Evolutionary conservation across 92 coral and sea anemone genomes (phyloP).

Genomic region (Epizoanthus ramosus): DNA sequence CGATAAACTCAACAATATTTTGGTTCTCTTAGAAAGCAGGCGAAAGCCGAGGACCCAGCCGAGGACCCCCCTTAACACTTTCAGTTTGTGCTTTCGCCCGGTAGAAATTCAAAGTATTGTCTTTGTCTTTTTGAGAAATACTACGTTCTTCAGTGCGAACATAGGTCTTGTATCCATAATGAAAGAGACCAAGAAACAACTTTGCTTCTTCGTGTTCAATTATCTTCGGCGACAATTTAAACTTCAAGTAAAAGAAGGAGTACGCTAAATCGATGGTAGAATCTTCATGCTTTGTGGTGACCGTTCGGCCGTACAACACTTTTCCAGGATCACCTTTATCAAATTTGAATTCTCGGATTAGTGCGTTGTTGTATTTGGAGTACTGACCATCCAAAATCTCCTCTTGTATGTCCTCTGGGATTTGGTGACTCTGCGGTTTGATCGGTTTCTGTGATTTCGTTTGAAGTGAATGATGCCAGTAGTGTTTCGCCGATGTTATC

Average conservation of each 20-base stretch:
- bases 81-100: too few relatives aligned
- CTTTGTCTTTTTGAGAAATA: constrained; percentile 24
- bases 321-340: constrained; percentile 41
- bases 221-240: constrained; percentile 44
- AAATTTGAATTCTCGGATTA: constrained; percentile 44
- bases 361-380: not conserved
- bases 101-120: too few relatives aligned
- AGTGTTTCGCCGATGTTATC: constrained; percentile 9
- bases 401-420: constrained; percentile 15
- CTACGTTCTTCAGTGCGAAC: constrained; percentile 38
- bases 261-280: constrained; percentile 57
- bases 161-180: constrained; percentile 15
- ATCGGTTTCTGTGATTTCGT: constrained; percentile 39
- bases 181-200: constrained; percentile 18
- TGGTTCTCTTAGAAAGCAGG: too few relatives aligned
- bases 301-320: constrained; percentile 38
- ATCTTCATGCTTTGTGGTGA: constrained; percentile 40
- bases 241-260: constrained; percentile 44
- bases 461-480: not conserved
- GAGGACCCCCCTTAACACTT: too few relatives aligned
- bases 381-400: constrained; percentile 47
- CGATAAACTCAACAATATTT: too few relatives aligned
- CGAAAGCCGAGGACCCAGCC: too few relatives aligned
- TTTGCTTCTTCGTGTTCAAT: constrained; percentile 17
- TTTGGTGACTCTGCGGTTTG: constrained; percentile 35